Conservation (phyloP, 2,797 vertebrate genomes). For the Tenualosa ilisha region DNA sequence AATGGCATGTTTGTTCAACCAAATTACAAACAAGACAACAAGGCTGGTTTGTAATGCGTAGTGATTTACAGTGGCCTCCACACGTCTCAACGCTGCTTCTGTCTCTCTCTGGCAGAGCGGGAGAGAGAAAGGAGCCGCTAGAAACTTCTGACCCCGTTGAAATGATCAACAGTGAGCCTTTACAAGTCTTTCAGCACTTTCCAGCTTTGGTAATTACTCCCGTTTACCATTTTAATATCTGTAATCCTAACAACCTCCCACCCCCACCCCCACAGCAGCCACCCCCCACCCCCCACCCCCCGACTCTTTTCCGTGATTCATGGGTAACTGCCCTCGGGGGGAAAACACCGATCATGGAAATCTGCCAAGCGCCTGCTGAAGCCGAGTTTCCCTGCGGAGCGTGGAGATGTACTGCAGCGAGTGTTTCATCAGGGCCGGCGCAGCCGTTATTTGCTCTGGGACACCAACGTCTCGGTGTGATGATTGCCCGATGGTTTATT, state of each 20-base stretch:
- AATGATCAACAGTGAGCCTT: constrained; percentile 45
- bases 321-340: constrained; percentile 61
- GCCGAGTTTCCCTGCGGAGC: constrained; percentile 62
- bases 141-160: constrained; percentile 24
- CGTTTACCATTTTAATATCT: constrained; percentile 59
- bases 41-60: not conserved
- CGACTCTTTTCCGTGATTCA: constrained; percentile 56
- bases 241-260: constrained; percentile 41
- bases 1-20: constrained; percentile 19
- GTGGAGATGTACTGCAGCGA: constrained; percentile 56
- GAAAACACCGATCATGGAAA: constrained; percentile 59
- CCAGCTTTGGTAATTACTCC: constrained; percentile 53
- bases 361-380: constrained; percentile 57
- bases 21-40: constrained; percentile 27
- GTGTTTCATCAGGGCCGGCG: constrained; percentile 46
- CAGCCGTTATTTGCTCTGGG: constrained; percentile 47
- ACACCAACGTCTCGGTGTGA: constrained; percentile 27
- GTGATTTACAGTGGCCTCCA: not conserved
- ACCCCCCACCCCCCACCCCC: not conserved
- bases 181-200: constrained; percentile 54
- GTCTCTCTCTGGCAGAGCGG: not conserved
- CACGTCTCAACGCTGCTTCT: not conserved
- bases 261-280: not conserved
- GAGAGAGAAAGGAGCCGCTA: not conserved
- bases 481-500: constrained; percentile 20